A percentile compares a stretch with the other conserved stretches of the same genome.
phyloP scores from a whole-genome alignment of 2,797 vertebrate species.

The Neostethus bicornis region DNA sequence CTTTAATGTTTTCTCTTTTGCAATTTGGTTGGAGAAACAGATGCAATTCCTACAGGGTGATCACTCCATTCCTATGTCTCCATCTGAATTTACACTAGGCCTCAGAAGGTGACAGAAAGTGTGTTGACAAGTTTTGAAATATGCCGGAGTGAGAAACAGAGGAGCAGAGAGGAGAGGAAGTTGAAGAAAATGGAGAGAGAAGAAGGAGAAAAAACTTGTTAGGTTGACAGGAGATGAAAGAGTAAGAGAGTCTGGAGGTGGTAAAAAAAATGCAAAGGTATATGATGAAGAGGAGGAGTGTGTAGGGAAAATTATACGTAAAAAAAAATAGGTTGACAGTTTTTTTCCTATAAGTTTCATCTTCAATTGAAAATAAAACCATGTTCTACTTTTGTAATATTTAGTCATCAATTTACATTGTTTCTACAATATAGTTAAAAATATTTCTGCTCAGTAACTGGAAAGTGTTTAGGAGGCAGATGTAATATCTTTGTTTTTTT shows the following conservation, averaged over 20 bases:
- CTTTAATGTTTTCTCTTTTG: not conserved
- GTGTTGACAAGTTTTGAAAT: constrained; percentile 49
- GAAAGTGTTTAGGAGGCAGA: no score
- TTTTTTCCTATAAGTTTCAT: not conserved
- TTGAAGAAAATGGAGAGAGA: not conserved
- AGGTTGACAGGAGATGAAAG: constrained; percentile 30
- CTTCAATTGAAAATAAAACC: not conserved
- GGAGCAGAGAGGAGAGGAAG: not conserved
- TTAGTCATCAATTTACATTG: no score
- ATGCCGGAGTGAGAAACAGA: constrained; percentile 27
- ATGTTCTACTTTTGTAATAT: no score
- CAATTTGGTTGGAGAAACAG: constrained; percentile 18
- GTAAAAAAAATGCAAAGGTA: constrained; percentile 6
- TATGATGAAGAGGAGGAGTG: constrained; percentile 10
- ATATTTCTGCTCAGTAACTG: no score
- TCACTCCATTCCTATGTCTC: constrained; percentile 22
- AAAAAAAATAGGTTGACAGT: no score
- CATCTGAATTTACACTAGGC: constrained; percentile 36
- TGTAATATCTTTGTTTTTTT: no score
- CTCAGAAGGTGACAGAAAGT: constrained; percentile 39
- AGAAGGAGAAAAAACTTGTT: constrained; percentile 12
- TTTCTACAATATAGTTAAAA: no score
- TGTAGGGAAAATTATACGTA: no score
- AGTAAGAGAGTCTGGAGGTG: constrained; percentile 16
- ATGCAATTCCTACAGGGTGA: constrained; percentile 25